Percentiles rank a stretch among this genome's conserved stretches.
phyloP scores from a whole-genome alignment of 2,797 vertebrate genomes.

The Sylvilagus floridanus region DNA sequence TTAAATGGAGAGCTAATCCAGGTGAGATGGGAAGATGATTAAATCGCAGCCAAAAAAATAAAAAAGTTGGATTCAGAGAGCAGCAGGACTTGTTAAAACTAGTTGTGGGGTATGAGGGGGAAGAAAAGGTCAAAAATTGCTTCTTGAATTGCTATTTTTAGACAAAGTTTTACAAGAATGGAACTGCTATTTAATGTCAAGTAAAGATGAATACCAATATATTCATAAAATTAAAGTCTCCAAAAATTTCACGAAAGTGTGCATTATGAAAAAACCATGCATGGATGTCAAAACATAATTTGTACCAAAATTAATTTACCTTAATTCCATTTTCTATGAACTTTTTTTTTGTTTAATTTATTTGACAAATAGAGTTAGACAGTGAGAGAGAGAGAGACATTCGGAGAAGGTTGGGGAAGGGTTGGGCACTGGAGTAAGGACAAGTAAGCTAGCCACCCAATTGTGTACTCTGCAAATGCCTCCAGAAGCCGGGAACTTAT shows the following conservation, averaged over 20 bases:
- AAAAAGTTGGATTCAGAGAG: background rate
- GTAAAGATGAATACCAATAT: background rate
- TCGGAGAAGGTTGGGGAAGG: too few relatives aligned
- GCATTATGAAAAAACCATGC: too few relatives aligned
- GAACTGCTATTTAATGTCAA: background rate
- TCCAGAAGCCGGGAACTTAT: too few relatives aligned
- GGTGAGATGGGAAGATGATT: background rate
- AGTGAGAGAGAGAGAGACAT: too few relatives aligned
- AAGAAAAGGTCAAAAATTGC: background rate
- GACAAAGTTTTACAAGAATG: background rate
- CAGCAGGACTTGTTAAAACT: background rate
- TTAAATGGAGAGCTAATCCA: background rate
- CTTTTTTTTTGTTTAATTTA: too few relatives aligned
- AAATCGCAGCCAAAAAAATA: background rate
- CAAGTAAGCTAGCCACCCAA: too few relatives aligned
- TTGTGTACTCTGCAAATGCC: too few relatives aligned
- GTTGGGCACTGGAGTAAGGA: background rate
- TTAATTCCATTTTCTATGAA: too few relatives aligned
- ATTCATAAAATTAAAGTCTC: background rate
- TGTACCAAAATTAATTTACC: too few relatives aligned
- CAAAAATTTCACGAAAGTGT: too few relatives aligned
- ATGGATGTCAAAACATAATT: too few relatives aligned
- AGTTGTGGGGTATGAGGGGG: background rate
- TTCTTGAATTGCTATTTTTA: background rate
- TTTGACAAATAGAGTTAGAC: too few relatives aligned